These are phyloP conservation scores for Caenorhabditis latens DNA, from an alignment of 1,140 invertebrate genomes.

Conservation along the genomic window DNA sequence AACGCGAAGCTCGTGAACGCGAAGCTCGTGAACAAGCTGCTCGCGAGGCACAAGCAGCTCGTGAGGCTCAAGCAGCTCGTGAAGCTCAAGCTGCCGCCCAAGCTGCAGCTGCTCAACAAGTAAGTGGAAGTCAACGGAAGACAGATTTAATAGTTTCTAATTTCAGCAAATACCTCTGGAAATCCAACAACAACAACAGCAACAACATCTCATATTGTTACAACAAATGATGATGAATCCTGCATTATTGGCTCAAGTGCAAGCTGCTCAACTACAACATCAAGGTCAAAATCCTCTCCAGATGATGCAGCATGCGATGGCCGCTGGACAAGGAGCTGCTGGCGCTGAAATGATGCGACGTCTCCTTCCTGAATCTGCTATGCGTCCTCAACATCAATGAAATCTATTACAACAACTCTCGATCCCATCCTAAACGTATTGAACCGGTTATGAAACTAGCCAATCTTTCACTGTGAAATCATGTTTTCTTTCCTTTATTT, in stretches of 20 bases:
- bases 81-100: neutral
- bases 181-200: neutral
- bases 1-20: constrained; percentile 4
- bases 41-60: neutral
- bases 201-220: neutral
- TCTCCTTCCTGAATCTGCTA: neutral
- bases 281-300: constrained; percentile 28
- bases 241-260: neutral
- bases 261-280: neutral
- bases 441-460: neutral
- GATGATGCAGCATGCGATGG: constrained; percentile 29
- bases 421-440: neutral
- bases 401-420: neutral
- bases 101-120: constrained; percentile 3
- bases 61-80: neutral
- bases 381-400: constrained; percentile 43
- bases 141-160: neutral
- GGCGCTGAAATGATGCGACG: constrained; percentile 35
- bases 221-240: constrained; percentile 30
- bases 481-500: neutral
- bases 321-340: neutral
- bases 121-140: neutral
- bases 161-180: neutral
- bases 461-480: constrained; percentile 14
- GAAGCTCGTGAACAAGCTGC: constrained; percentile 7